Conservation (phyloP, 1,140 invertebrate genomes). For the Argopecten irradians region DNA sequence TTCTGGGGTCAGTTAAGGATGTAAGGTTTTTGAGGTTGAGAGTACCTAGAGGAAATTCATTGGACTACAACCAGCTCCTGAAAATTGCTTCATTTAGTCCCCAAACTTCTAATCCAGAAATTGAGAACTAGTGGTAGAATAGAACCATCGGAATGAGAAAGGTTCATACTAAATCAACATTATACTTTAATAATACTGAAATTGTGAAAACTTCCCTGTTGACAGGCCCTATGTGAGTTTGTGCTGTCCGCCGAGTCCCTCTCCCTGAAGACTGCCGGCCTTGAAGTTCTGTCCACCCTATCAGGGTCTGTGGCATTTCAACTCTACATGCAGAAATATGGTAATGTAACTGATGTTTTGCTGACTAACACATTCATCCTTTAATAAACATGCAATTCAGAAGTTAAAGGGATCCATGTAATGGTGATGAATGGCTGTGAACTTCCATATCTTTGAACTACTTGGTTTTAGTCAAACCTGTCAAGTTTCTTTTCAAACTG, state of each 20-base stretch:
- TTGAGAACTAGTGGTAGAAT: background rate
- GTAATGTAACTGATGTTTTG: no score
- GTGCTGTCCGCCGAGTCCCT: constrained; percentile 76
- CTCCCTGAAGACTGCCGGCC: constrained; percentile 70
- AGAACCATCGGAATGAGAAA: background rate
- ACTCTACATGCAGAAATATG: constrained; percentile 55
- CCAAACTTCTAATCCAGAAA: no score
- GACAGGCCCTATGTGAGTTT: constrained; percentile 79
- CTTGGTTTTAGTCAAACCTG: no score
- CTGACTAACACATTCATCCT: no score
- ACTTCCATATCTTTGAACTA: no score
- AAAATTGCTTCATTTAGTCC: background rate
- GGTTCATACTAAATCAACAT: background rate
- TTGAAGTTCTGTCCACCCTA: constrained; percentile 75
- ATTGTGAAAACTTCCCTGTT: background rate
- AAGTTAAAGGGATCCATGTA: no score
- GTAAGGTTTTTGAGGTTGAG: no score
- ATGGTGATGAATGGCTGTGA: no score
- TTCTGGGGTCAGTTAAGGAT: no score
- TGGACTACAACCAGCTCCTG: background rate
- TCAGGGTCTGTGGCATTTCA: constrained; percentile 69
- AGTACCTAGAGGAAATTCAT: background rate
- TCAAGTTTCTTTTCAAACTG: no score
- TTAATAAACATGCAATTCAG: no score
- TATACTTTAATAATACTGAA: constrained; percentile 19